Percentiles rank a stretch among this genome's conserved stretches.
phyloP scores from a whole-genome alignment of 2,888 invertebrate genomes.

The Nomada lathburiana region DNA sequence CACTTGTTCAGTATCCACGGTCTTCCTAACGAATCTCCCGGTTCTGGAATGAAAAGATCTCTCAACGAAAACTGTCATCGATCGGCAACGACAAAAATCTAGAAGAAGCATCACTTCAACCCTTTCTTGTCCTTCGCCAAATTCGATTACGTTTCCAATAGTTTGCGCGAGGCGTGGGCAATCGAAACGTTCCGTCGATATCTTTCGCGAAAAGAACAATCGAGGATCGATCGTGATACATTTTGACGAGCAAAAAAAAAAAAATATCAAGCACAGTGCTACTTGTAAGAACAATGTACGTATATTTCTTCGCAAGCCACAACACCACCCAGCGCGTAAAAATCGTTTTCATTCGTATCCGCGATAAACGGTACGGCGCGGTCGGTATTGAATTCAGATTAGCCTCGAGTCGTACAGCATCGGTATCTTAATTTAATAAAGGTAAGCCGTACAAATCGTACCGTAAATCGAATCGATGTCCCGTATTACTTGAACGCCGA shows the following conservation, averaged over 20 bases:
- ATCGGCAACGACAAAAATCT: too few relatives aligned
- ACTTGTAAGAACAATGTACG: slow-evolving; percentile 34
- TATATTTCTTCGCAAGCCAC: slow-evolving; percentile 37
- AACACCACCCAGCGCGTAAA: slow-evolving; percentile 12
- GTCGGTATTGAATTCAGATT: slow-evolving; percentile 60
- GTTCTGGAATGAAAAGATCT: too few relatives aligned
- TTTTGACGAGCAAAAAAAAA: not conserved
- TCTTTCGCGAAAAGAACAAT: too few relatives aligned
- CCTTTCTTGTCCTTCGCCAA: not conserved
- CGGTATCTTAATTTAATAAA: slow-evolving; percentile 63
- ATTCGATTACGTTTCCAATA: not conserved
- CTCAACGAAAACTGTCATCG: too few relatives aligned
- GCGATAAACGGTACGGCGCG: slow-evolving; percentile 44
- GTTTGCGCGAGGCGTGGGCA: too few relatives aligned
- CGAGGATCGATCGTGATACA: not conserved
- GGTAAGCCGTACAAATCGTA: slow-evolving; percentile 62
- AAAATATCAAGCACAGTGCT: not conserved
- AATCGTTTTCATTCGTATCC: slow-evolving; percentile 29
- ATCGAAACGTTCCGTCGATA: too few relatives aligned
- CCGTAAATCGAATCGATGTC: slow-evolving; percentile 55
- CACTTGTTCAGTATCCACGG: too few relatives aligned
- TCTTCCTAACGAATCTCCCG: too few relatives aligned
- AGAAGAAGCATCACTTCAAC: too few relatives aligned
- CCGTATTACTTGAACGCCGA: slow-evolving; percentile 9
- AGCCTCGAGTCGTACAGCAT: slow-evolving; percentile 46